Evolutionary conservation across 2,113 vertebrate species (phyloP).

Genomic region (Polypterus bichir): DNA sequence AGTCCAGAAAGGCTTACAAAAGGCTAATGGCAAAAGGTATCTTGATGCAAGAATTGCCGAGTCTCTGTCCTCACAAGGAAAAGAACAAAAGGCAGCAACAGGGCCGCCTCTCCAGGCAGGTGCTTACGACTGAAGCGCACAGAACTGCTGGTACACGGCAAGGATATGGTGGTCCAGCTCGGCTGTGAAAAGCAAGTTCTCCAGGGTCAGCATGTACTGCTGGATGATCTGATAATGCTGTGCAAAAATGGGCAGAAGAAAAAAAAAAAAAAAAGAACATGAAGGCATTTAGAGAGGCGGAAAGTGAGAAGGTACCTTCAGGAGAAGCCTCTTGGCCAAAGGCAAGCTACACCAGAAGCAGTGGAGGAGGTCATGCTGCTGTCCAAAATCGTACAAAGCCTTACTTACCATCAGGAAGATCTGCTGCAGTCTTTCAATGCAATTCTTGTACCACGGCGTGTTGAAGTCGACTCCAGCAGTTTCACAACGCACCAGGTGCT

Average conservation of each 20-base stretch:
- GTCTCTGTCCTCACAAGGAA: conserved; percentile 5
- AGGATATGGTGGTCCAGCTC: conserved; percentile 93
- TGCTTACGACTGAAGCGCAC: conserved; percentile 78
- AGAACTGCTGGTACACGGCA: conserved; percentile 95
- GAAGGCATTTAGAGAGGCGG: too few species aligned
- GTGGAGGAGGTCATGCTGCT: too few species aligned
- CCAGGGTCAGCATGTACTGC: conserved; percentile 95
- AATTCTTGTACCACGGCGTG: conserved; percentile 94
- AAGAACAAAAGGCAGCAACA: not conserved
- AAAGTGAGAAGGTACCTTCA: not conserved
- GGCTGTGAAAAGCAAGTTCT: conserved; percentile 94
- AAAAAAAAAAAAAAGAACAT: too few species aligned
- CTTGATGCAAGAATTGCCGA: conserved; percentile 44
- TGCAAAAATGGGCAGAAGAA: not conserved
- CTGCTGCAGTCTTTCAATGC: conserved; percentile 86
- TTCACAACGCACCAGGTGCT: conserved; percentile 89
- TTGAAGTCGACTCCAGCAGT: conserved; percentile 78
- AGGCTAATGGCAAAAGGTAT: not conserved
- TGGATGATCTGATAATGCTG: conserved; percentile 95
- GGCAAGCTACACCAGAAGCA: too few species aligned
- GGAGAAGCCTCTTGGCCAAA: too few species aligned
- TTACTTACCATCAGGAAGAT: conserved; percentile 80
- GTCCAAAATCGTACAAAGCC: not conserved
- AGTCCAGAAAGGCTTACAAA: too few species aligned
- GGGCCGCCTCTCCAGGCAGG: not conserved